These are phyloP conservation scores for Caenorhabditis sp. DNA, from an alignment of 2,888 invertebrate genomes.

Conservation along the genomic window DNA sequence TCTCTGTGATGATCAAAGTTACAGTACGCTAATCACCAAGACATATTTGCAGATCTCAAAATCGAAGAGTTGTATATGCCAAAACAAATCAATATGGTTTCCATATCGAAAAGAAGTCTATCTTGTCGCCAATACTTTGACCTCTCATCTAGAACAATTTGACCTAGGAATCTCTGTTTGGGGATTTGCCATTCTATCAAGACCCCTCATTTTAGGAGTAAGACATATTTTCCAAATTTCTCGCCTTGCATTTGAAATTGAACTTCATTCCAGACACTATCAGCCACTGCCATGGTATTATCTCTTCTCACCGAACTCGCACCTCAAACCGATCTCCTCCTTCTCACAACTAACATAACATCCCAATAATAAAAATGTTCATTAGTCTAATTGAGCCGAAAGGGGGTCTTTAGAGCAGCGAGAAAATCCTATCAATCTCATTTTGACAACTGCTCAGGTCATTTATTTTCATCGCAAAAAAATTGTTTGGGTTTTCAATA, in stretches of 20 bases:
- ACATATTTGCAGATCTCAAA: constrained; percentile 73
- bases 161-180: constrained; percentile 57
- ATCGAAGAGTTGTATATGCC: constrained; percentile 49
- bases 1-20: too few relatives aligned
- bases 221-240: constrained; percentile 4
- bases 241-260: too few relatives aligned
- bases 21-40: too few relatives aligned
- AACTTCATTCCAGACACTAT: constrained; percentile 40
- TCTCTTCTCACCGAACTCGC: constrained; percentile 46
- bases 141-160: constrained; percentile 54
- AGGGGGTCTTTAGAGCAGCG: neutral
- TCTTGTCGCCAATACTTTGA: constrained; percentile 45
- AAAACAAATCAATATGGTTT: constrained; percentile 53
- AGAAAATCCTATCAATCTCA: neutral
- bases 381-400: neutral
- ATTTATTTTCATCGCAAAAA: neutral
- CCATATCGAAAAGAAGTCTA: constrained; percentile 54
- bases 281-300: constrained; percentile 51
- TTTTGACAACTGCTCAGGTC: neutral
- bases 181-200: constrained; percentile 52
- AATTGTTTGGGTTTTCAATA: neutral
- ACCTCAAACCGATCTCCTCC: constrained; percentile 12
- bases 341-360: neutral
- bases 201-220: constrained; percentile 46
- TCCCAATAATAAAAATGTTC: neutral